Evolutionary conservation across 1,140 invertebrate species (phyloP), one percentile per base, ranked within the genome.

Genomic region (Drosophila sucinea): DNA sequence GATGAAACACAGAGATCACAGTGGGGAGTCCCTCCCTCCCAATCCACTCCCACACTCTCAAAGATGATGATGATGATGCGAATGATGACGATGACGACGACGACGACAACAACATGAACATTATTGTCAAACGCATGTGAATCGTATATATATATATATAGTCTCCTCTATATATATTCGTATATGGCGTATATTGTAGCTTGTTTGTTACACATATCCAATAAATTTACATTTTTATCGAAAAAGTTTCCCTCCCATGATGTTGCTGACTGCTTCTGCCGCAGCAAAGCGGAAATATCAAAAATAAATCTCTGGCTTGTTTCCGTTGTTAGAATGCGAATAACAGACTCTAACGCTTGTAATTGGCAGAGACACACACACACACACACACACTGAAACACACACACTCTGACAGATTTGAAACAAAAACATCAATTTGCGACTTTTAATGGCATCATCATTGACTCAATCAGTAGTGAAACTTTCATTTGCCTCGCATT

Each of bases 161-260:
- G 25, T 58, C 29, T 58, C 38, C 62, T 54, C n/a, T 41, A 38
- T 65, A 33, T 40, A 40, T 35, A 32, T 56, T 33, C 40, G 7
- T 40, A 30, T 44, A 71, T 38, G 23, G 6, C 40, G 55, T 29
- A 56, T 64, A 60, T 58, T 47, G 55, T 69, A 81, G 75, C 73
- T 81, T 87, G 85, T 87, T 87, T 87, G 84, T 89, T 86, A 84
- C 77, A 84, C 73, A 87, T 75, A 90, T 80, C 70, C 85, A 84
- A 84, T 89, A 89, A 89, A 89, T 89, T 89, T 89, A 89, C 84
- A 89, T 89, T 89, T 89, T 89, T 89, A 89, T 89, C 84, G 84
- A 89, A 89, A 89, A 89, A 89, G 80, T 89, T 87, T 89, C 68
- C 66, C 68, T 58, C 78, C 51, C 55, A 70, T 80, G 69, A 65